Conservation (phyloP, 2,113 vertebrate genomes). For the Dermatemys mawii region DNA sequence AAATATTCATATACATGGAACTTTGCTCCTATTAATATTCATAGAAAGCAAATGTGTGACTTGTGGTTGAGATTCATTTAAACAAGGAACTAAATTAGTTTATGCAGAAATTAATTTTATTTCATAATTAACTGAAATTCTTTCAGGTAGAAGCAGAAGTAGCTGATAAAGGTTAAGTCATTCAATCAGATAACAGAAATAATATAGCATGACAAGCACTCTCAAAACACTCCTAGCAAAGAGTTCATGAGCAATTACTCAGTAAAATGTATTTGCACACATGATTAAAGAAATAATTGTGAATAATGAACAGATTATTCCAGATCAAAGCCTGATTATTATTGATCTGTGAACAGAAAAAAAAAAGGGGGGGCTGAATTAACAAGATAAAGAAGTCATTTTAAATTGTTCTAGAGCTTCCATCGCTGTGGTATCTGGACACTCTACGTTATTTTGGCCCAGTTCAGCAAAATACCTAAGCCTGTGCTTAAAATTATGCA, state of each 20-base stretch:
- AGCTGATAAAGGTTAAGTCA: background rate
- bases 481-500: background rate
- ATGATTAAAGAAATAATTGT: background rate
- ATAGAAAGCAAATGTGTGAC: background rate
- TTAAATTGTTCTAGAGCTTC: background rate
- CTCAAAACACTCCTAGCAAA: background rate
- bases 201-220: background rate
- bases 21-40: background rate
- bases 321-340: background rate
- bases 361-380: background rate
- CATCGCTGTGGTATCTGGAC: background rate
- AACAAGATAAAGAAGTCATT: background rate
- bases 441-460: background rate
- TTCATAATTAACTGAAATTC: background rate
- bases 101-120: background rate
- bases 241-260: background rate
- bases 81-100: background rate
- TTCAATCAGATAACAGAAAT: background rate
- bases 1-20: background rate
- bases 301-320: background rate
- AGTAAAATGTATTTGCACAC: background rate
- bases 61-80: background rate
- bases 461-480: background rate
- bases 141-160: background rate
- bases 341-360: background rate